Percentiles rank a stretch among this genome's conserved stretches.
phyloP scores from a whole-genome alignment of 2,888 invertebrate species.

The Galerucella nymphaeae region DNA sequence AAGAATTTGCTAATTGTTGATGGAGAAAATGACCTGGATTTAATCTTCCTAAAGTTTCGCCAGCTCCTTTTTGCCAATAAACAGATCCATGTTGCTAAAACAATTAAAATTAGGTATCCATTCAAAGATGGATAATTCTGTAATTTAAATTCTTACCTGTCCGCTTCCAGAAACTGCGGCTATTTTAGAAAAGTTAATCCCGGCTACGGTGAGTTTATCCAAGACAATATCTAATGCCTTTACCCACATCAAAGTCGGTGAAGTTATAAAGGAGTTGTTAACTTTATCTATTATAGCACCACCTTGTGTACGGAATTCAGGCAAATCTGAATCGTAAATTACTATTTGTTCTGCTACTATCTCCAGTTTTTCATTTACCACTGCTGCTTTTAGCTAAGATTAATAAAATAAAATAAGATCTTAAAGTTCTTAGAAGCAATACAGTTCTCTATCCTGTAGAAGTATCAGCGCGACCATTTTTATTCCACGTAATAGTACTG shows the following conservation, averaged over 20 bases:
- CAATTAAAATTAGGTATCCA: neutral
- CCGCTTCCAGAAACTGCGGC: conserved; percentile 89
- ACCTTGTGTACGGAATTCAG: conserved; percentile 85
- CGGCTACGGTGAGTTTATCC: conserved; percentile 82
- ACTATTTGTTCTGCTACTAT: conserved; percentile 84
- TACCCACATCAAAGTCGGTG: conserved; percentile 94
- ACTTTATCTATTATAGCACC: conserved; percentile 70
- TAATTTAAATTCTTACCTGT: conserved; percentile 72
- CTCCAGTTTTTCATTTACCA: conserved; percentile 78
- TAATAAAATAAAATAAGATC: neutral
- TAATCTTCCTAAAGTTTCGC: conserved; percentile 72
- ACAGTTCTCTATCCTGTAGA: too few species aligned
- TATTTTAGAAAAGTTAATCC: conserved; percentile 86
- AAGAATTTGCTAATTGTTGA: conserved; percentile 82
- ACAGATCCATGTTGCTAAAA: conserved; percentile 96
- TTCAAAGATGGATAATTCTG: too few species aligned
- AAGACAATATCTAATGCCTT: conserved; percentile 93
- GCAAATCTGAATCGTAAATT: conserved; percentile 90
- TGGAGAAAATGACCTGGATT: conserved; percentile 82
- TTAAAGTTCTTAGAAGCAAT: too few species aligned
- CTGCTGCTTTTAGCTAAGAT: conserved; percentile 88
- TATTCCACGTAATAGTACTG: neutral
- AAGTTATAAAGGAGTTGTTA: conserved; percentile 71
- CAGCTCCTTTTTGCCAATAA: conserved; percentile 89
- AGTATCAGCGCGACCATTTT: neutral